Conservation (phyloP, 2,888 invertebrate species). For the Hemistola chrysoprasaria region DNA sequence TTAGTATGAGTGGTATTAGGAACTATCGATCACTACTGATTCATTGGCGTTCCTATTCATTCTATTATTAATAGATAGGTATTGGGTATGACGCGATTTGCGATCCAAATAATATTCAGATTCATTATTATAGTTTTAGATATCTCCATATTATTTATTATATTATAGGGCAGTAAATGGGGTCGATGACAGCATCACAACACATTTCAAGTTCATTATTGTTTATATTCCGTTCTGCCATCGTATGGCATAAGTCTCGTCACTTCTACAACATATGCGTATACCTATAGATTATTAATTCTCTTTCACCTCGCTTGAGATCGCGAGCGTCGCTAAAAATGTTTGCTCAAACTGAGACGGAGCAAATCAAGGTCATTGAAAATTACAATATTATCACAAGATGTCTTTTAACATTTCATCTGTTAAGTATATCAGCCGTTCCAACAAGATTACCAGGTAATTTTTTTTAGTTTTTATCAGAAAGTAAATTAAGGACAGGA, state of each 20-base stretch:
- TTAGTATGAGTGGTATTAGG: not conserved
- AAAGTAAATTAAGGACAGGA: too few species aligned
- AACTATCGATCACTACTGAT: slow-evolving; percentile 1
- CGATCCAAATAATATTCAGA: too few species aligned
- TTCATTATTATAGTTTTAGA: too few species aligned
- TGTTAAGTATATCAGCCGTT: too few species aligned
- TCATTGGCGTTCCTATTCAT: not conserved
- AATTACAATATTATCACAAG: slow-evolving; percentile 42
- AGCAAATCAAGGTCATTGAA: slow-evolving; percentile 68
- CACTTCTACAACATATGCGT: slow-evolving; percentile 48
- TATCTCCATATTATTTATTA: too few species aligned
- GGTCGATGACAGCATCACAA: slow-evolving; percentile 23
- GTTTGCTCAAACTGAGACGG: slow-evolving; percentile 57
- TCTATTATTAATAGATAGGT: too few species aligned
- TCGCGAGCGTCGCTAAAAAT: slow-evolving; percentile 69
- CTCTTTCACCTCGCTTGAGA: slow-evolving; percentile 56
- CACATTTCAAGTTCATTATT: slow-evolving; percentile 40
- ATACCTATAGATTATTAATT: slow-evolving; percentile 61
- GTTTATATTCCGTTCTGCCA: slow-evolving; percentile 42
- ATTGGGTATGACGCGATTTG: too few species aligned
- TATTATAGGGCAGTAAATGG: too few species aligned
- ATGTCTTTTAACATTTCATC: slow-evolving; percentile 15
- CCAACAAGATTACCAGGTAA: too few species aligned
- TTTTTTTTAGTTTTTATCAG: too few species aligned
- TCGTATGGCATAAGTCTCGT: slow-evolving; percentile 55